Evolutionary conservation across 2,113 vertebrate species (phyloP), one percentile per base, ranked within the genome.

Genomic region (Machaerirhynchus nigripectus): DNA sequence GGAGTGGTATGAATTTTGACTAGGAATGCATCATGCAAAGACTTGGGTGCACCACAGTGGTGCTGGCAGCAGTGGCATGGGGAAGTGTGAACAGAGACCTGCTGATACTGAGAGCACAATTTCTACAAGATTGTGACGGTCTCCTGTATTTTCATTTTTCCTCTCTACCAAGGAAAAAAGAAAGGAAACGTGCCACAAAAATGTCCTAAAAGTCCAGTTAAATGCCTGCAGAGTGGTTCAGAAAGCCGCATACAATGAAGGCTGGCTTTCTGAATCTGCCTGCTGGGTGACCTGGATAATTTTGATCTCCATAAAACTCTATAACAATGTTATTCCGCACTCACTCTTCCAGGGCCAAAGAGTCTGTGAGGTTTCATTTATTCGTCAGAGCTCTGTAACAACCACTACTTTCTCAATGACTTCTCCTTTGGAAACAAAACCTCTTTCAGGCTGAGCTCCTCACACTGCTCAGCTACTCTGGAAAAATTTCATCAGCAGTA

Each of bases 1-100:
- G 49, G n/a, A 53, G 33, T 20, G 31, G 60, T 42, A 23, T 33
- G 53, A 83, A 53, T 69, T 73, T 73, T 70, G 50, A 19, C 31
- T 70, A 33, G 49, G n/a, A 90, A 35, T 9, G 30, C 0, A 4
- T 57, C 37, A 30, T n/a, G 21, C 0, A 0, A 92, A 83, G 37
- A 53, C n/a, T 19, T 40, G 19, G 27, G 23, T 69, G 59, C 57
- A 44, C 20, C 33, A 22, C 42, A 26, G 23, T 42, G 33, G 47
- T 47, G 13, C 20, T 69, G 50, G 31, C 49, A 71, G 3, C 7
- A 79, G 30, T 39, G 49, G 46, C 46, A 21, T 21, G 31, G 17
- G 18, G 12, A 33, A 7, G 13, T 17, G 21, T 64, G 57, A 76
- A 59, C 31, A 61, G 4, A 76, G 37, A 67, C 8, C 16, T 52